These are phyloP conservation scores for Emberiza fucata DNA, from an alignment of 2,113 vertebrate genomes.

Conservation along the genomic window DNA sequence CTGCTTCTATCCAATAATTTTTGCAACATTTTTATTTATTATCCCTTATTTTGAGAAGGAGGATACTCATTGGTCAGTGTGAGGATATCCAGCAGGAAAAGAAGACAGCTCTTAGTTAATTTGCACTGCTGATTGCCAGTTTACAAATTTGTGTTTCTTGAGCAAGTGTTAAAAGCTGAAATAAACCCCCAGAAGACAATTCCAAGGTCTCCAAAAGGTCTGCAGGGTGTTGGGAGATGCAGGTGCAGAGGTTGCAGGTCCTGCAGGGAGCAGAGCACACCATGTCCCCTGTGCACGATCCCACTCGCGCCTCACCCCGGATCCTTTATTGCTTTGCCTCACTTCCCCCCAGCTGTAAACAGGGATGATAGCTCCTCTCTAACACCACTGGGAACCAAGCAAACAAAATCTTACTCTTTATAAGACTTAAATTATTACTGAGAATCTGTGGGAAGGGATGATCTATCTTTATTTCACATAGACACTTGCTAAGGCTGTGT, in stretches of 20 bases:
- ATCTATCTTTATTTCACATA: slow-evolving; percentile 18
- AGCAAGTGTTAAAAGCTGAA: background rate
- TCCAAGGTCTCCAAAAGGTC: background rate
- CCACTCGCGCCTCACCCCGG: background rate
- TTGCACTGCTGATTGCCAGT: background rate
- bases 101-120: background rate
- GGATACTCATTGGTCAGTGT: background rate
- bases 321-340: background rate
- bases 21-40: background rate
- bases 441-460: slow-evolving; percentile 12
- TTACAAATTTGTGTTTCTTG: background rate
- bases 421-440: slow-evolving; percentile 45
- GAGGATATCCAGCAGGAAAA: background rate
- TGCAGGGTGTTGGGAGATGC: background rate
- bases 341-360: background rate
- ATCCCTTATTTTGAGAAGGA: background rate
- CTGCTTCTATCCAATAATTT: background rate
- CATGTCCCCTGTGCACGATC: fast-evolving
- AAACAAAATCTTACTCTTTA: slow-evolving; percentile 50
- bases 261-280: background rate
- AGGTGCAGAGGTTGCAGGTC: background rate
- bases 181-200: background rate
- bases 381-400: background rate
- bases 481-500: background rate
- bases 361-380: background rate